These are phyloP conservation scores for Phoebastria nigripes DNA, from an alignment of 2,797 vertebrate species.

Conservation along the genomic window DNA sequence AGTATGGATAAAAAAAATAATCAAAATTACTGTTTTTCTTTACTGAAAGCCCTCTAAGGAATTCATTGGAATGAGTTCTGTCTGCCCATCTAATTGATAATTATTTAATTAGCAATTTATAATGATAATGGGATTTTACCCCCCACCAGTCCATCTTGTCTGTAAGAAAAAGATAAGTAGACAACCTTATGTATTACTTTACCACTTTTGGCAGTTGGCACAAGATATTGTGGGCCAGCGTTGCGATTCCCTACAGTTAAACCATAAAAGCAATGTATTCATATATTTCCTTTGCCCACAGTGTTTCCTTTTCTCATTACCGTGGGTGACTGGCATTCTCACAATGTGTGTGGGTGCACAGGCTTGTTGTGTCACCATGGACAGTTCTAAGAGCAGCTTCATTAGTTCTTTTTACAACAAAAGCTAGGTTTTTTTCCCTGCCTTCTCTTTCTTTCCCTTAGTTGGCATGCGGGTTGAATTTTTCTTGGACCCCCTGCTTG, in stretches of 20 bases:
- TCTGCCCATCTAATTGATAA: slow-evolving; percentile 83
- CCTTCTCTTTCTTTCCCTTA: slow-evolving; percentile 76
- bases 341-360: slow-evolving; percentile 77
- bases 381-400: slow-evolving; percentile 78
- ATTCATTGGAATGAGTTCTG: slow-evolving; percentile 78
- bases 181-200: slow-evolving; percentile 60
- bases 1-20: slow-evolving; percentile 68
- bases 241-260: slow-evolving; percentile 62
- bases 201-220: slow-evolving; percentile 55
- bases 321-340: slow-evolving; percentile 64
- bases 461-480: slow-evolving; percentile 76
- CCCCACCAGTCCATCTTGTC: slow-evolving; percentile 73
- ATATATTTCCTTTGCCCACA: slow-evolving; percentile 53
- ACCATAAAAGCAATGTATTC: slow-evolving; percentile 56
- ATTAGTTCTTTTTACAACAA: slow-evolving; percentile 81
- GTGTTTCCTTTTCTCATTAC: slow-evolving; percentile 70
- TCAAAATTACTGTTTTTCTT: slow-evolving; percentile 76
- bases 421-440: slow-evolving; percentile 68
- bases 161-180: slow-evolving; percentile 72
- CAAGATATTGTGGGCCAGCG: slow-evolving; percentile 56
- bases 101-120: slow-evolving; percentile 86
- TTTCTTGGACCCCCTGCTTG: slow-evolving; percentile 79
- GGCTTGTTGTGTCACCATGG: slow-evolving; percentile 74
- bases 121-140: slow-evolving; percentile 82
- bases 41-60: slow-evolving; percentile 75